Evolutionary conservation across 2,113 vertebrate genomes (phyloP).

Genomic region (Bothrops jararaca): DNA sequence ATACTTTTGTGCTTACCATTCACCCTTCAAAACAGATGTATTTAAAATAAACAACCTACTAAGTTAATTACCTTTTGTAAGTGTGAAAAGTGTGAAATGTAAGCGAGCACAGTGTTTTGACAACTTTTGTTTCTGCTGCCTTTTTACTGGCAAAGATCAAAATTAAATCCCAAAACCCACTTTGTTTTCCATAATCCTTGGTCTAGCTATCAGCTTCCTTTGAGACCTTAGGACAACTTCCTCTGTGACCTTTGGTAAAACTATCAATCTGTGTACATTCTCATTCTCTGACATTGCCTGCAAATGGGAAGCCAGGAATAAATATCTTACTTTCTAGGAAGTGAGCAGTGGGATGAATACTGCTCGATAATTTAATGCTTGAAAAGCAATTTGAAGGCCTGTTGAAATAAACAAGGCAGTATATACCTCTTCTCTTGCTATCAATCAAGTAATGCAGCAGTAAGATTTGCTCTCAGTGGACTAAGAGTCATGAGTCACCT

Average conservation of each 20-base stretch:
- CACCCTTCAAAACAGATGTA: background rate
- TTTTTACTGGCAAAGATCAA: background rate
- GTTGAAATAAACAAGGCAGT: background rate
- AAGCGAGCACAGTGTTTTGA: background rate
- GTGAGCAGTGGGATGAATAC: background rate
- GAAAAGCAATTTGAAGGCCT: background rate
- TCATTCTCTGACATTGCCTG: background rate
- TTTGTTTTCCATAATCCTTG: background rate
- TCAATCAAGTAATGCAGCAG: background rate
- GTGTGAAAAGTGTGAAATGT: background rate
- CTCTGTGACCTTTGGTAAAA: background rate
- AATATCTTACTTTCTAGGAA: background rate
- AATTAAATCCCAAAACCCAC: background rate
- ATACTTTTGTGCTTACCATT: background rate
- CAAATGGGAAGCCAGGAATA: background rate
- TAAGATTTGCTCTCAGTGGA: background rate
- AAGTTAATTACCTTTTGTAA: background rate
- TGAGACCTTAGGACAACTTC: background rate
- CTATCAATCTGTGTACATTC: background rate
- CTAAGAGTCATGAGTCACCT: background rate
- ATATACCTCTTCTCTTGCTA: background rate
- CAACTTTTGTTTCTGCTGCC: background rate
- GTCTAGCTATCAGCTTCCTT: background rate
- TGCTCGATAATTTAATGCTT: background rate
- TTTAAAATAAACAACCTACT: background rate